Percentiles rank a stretch among this genome's conserved stretches.
phyloP scores from a whole-genome alignment of 2,888 invertebrate genomes.

The Ectemnius continuus region DNA sequence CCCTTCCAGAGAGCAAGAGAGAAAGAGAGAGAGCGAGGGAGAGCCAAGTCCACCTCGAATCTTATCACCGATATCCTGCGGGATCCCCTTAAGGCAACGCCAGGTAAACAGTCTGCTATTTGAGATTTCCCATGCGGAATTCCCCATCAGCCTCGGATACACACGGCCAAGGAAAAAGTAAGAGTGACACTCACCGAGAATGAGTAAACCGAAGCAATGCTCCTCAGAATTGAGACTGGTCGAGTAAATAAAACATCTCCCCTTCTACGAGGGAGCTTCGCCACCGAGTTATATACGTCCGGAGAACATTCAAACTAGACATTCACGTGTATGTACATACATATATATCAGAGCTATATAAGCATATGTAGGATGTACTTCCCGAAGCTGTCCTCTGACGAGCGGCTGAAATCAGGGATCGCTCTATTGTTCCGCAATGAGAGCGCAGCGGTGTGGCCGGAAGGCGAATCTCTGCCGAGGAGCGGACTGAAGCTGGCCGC shows the following conservation, averaged over 20 bases:
- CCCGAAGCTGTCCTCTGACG: constrained; percentile 2
- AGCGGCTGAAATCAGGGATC: background rate
- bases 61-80: constrained; percentile 65
- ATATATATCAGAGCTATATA: no score
- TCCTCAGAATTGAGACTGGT: no score
- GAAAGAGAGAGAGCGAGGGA: constrained; percentile 28
- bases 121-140: constrained; percentile 70
- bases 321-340: no score
- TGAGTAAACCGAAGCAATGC: no score
- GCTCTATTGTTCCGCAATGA: constrained; percentile 20
- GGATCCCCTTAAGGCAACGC: constrained; percentile 58
- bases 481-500: constrained; percentile 13
- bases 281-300: no score
- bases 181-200: no score
- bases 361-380: background rate
- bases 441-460: constrained; percentile 6
- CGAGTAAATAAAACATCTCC: no score
- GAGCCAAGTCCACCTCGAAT: constrained; percentile 55
- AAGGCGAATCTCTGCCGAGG: background rate
- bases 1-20: constrained; percentile 5
- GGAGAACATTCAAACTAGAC: no score
- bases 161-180: no score
- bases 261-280: no score
- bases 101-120: constrained; percentile 68
- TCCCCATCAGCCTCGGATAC: constrained; percentile 31